Evolutionary conservation across 2,888 invertebrate genomes (phyloP), one percentile per base, ranked within the genome.

Genomic region (Xylophagus ater): DNA sequence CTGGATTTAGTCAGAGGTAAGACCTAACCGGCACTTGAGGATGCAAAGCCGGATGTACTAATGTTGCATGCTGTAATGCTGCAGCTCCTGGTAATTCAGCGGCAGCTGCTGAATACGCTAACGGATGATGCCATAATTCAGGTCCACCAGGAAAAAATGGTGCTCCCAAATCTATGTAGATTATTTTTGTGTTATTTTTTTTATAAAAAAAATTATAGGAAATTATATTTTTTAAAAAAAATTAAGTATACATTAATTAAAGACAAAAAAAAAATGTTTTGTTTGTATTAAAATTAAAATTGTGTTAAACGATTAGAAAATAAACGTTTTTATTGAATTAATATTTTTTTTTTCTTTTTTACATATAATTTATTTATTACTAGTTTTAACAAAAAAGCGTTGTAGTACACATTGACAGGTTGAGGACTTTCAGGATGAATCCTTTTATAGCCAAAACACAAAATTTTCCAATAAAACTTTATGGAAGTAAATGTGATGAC

Each of bases 21-120:
- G 88, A 88, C 72, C 89, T 86, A 69, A 90, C 90, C 68, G 90
- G 90, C 70, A 93, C 88, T 81, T 94, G 93, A 68, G 90, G 89
- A 73, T 92, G 90, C 72, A 94, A 81, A 70, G 90, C 93, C 66
- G 93, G 93, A 70, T 93, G 93, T 63, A 93, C 88, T 62, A 94
- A 78, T 52, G 90, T 84, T 51, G 80, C 81, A 69, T 87, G 87
- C 65, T 87, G 87, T 58, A 88, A 73, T 53, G 82, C 72, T 54
- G 82, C 73, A 43, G 79, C 76, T 49, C 81, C 81, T 47, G 83
- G 87, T 65, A 90, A 72, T 67, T 90, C 89, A 49, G 85, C 85
- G 29, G 75, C 74, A 37, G 82, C 81, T 45, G 74, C 74, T 53
- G 78, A 78, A 61, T 81, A 81, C 47, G 88, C 80, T 70, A 88